A percentile compares a stretch with the other conserved stretches of the same genome.
Evolutionary conservation across 2,113 vertebrate genomes (phyloP).

Genomic region (Pampusana beccarii): DNA sequence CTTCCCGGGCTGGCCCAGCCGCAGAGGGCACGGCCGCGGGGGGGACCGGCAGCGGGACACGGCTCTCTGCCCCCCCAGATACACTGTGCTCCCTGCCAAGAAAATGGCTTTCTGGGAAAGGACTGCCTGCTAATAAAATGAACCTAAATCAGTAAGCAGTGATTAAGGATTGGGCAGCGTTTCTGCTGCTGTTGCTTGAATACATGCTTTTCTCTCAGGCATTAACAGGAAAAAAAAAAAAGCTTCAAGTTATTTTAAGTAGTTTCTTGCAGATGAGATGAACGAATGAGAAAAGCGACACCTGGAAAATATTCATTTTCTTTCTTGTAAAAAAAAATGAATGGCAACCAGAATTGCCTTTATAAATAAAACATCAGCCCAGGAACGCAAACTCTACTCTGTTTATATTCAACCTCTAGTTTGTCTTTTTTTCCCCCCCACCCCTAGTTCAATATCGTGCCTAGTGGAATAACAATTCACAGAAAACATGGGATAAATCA

Average conservation of each 20-base stretch:
- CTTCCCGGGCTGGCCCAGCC: not conserved
- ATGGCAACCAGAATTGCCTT: constrained; percentile 24
- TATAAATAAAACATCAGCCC: constrained; percentile 67
- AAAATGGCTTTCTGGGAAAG: constrained; percentile 70
- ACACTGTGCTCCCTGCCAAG: constrained; percentile 60
- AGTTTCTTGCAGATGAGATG: not conserved
- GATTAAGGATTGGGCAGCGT: constrained; percentile 68
- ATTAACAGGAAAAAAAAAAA: not conserved
- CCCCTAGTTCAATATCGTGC: not conserved
- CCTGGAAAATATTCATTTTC: not conserved
- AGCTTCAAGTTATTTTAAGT: not conserved
- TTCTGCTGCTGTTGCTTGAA: constrained; percentile 35
- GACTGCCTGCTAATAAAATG: constrained; percentile 73
- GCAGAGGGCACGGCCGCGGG: not conserved
- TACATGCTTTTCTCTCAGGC: not conserved
- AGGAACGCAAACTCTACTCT: constrained; percentile 14
- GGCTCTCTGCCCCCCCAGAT: constrained; percentile 37
- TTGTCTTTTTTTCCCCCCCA: not conserved
- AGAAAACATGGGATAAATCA: constrained; percentile 27
- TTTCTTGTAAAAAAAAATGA: not conserved
- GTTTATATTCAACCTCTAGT: constrained; percentile 12
- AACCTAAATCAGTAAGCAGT: constrained; percentile 71
- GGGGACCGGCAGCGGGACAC: not conserved
- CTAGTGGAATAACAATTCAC: constrained; percentile 7
- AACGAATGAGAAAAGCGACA: not conserved